phyloP scores from a whole-genome alignment of 2,797 vertebrate species.

The Malacoctenus gilli region DNA sequence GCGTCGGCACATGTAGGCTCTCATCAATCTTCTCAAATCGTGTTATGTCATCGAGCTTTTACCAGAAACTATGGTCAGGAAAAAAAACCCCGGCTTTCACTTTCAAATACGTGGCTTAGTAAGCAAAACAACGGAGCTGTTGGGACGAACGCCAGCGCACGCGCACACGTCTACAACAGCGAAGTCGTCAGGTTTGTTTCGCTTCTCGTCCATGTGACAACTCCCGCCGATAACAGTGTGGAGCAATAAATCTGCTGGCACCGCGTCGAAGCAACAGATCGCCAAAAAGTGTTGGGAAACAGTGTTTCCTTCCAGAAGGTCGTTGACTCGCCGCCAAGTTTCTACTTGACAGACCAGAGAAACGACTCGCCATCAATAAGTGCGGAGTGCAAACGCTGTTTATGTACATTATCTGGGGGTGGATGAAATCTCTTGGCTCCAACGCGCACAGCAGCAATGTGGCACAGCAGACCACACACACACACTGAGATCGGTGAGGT shows the following conservation, averaged over 20 bases:
- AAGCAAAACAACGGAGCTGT: slow-evolving; percentile 21
- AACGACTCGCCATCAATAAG: not conserved
- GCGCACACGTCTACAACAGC: slow-evolving; percentile 23
- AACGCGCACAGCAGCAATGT: too few species aligned
- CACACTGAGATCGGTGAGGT: too few species aligned
- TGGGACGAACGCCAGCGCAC: slow-evolving; percentile 34
- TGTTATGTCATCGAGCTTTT: slow-evolving; percentile 39
- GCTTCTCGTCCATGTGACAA: slow-evolving; percentile 30
- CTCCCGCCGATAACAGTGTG: slow-evolving; percentile 50
- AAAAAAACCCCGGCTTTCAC: slow-evolving; percentile 46
- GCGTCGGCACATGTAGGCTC: slow-evolving; percentile 28
- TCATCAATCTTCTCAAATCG: slow-evolving; percentile 37
- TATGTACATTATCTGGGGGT: not conserved
- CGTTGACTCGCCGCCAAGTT: slow-evolving; percentile 28
- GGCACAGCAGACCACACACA: too few species aligned
- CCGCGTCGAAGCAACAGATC: slow-evolving; percentile 3
- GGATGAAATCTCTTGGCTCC: too few species aligned
- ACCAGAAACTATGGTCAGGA: slow-evolving; percentile 53
- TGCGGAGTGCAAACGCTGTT: not conserved
- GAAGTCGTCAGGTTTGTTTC: slow-evolving; percentile 39
- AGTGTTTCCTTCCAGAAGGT: slow-evolving; percentile 43
- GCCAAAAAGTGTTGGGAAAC: slow-evolving; percentile 60
- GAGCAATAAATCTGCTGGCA: slow-evolving; percentile 56
- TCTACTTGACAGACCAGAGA: slow-evolving; percentile 15
- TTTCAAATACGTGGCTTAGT: slow-evolving; percentile 39